A percentile compares a stretch with the other conserved stretches of the same genome.
These are phyloP conservation scores for Pseudopleuronectes americanus DNA, from an alignment of 2,797 vertebrate genomes.

Conservation along the genomic window DNA sequence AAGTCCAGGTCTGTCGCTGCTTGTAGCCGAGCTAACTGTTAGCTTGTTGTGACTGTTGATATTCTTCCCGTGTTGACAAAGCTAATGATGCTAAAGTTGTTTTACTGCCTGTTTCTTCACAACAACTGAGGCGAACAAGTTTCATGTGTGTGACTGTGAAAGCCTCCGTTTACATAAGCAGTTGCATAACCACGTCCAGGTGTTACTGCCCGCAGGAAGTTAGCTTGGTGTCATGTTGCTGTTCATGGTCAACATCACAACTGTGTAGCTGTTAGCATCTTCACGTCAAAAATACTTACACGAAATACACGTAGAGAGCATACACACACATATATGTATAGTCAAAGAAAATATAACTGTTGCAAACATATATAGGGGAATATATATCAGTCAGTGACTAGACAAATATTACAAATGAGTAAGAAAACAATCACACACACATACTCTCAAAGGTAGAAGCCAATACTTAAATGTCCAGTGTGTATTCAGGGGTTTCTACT, in stretches of 20 bases:
- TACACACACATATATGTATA: no score
- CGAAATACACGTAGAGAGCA: no score
- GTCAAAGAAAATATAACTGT: no score
- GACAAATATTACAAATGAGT: no score
- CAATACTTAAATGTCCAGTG: no score
- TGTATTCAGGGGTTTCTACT: no score
- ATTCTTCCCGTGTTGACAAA: conserved; percentile 29
- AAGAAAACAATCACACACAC: no score
- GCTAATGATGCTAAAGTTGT: not conserved
- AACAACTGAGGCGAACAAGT: not conserved
- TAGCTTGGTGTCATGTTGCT: not conserved
- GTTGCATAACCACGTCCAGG: not conserved
- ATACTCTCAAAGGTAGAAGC: no score
- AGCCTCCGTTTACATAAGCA: not conserved
- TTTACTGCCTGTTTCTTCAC: not conserved
- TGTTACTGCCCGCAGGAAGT: not conserved
- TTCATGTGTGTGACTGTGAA: no score
- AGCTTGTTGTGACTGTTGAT: conserved; percentile 68
- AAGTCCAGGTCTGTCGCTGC: conserved; percentile 91
- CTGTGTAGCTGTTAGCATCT: not conserved
- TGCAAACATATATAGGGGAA: no score
- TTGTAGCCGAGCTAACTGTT: conserved; percentile 50
- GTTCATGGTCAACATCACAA: not conserved
- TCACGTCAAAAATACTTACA: no score
- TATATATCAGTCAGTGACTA: no score